A percentile compares a stretch with the other conserved stretches of the same genome.
Conservation (phyloP, 2,888 invertebrate species). For the Eretmocerus hayati region DNA sequence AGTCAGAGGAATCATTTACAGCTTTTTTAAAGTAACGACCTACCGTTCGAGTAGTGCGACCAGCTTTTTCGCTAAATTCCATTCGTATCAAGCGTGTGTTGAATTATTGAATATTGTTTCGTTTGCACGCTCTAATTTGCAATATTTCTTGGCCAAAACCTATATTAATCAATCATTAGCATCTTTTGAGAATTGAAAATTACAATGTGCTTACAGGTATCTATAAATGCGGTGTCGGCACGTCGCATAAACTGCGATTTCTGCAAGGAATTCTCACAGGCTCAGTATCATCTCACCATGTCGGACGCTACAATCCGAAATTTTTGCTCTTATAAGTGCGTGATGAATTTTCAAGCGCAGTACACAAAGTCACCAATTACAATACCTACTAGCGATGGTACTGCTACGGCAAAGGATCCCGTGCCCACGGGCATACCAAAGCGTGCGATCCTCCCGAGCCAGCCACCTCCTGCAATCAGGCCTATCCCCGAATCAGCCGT, state of each 20-base stretch:
- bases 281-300: conserved; percentile 79
- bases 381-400: conserved; percentile 33
- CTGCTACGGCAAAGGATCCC: conserved; percentile 32
- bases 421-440: conserved; percentile 54
- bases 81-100: no score
- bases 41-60: no score
- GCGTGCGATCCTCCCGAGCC: conserved; percentile 39
- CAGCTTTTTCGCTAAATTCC: no score
- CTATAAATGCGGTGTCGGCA: conserved; percentile 69
- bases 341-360: conserved; percentile 69
- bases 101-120: no score
- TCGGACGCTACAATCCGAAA: conserved; percentile 76
- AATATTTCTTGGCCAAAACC: no score
- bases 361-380: conserved; percentile 54
- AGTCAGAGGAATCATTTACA: no score
- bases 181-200: neutral
- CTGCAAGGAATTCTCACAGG: conserved; percentile 62
- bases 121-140: no score
- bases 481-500: conserved; percentile 5
- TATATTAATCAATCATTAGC: neutral
- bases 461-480: conserved; percentile 22
- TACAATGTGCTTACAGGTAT: conserved; percentile 48
- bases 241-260: conserved; percentile 68
- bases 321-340: conserved; percentile 78
- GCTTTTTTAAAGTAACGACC: no score